Base-by-base conservation (phyloP, 2,888 invertebrate genomes). In the Drosophila monieri region DNA sequence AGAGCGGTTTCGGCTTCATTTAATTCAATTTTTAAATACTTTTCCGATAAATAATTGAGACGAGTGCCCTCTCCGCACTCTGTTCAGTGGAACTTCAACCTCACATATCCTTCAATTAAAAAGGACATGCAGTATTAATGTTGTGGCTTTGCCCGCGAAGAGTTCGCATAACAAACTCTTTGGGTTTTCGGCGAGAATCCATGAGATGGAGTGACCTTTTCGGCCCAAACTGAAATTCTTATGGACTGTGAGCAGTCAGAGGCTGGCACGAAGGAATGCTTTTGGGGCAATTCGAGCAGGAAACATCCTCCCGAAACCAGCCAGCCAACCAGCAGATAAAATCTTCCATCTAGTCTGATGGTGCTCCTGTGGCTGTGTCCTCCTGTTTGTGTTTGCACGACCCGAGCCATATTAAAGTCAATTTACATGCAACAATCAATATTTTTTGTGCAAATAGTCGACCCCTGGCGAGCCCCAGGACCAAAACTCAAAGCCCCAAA, bases 401-500 rank as follows among this genome's bases (percentile, higher is more conserved):
- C 55, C 43, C 61, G 39, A 30, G 73, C 76, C 79, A 76, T 78
- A 76, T 76, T 78, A 78, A 80, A 78, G 78, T 71, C 78, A 78
- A 80, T 78, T 78, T 78, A 78, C 78, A 78, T 78, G 78, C 78
- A 78, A 78, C 76, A 80, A 78, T 78, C 78, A 78, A 78, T 78
- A 80, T 80, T 78, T 80, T 67, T 67, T 78, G 77, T 68, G 76
- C 79, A 76, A 76, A 76, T 76, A 78, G 78, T 71, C 67, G 61
- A 76, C 76, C 75, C 75, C 18, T 3, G n/a, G n/a, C n/a, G n/a
- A n/a, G 41, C 25, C 44, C 62, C 21, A 3, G 46, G 49, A 18
- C 46, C 43, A 18, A 23, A 23, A 18, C 53, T 21, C 18, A 18
- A 23, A 55, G 0, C 49, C 64, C 56, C 43, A 54, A 55, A 41